A percentile compares a stretch with the other conserved stretches of the same genome.
These are phyloP conservation scores for Cetoscarus ocellatus DNA, from an alignment of 2,797 vertebrate genomes.

Conservation along the genomic window DNA sequence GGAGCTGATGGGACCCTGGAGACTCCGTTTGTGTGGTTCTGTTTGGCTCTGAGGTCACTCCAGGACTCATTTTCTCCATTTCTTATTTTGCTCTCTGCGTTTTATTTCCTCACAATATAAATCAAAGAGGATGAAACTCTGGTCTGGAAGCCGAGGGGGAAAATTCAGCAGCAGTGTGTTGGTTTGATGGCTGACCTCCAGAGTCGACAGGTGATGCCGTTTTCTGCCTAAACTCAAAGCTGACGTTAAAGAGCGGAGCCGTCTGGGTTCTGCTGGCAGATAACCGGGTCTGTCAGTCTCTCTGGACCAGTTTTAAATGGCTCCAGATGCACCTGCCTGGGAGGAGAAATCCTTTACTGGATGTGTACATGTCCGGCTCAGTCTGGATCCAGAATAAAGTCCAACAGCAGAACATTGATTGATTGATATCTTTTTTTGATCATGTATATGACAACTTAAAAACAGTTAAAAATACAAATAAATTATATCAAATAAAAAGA, in stretches of 20 bases:
- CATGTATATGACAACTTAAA: no score
- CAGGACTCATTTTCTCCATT: conserved; percentile 59
- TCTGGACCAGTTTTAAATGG: conserved; percentile 23
- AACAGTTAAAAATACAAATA: no score
- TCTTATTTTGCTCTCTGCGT: conserved; percentile 33
- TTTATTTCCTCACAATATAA: conserved; percentile 52
- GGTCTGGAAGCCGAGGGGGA: conserved; percentile 36
- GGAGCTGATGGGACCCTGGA: conserved; percentile 40
- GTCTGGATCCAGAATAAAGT: neutral
- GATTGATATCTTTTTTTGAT: neutral
- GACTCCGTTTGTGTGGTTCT: conserved; percentile 38
- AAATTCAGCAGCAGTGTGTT: conserved; percentile 40
- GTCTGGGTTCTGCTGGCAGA: conserved; percentile 37
- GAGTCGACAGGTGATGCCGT: conserved; percentile 35
- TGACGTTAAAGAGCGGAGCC: neutral
- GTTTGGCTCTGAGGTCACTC: conserved; percentile 55
- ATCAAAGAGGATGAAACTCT: conserved; percentile 49
- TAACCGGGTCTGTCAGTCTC: conserved; percentile 32
- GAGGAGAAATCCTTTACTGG: neutral
- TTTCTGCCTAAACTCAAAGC: conserved; percentile 5
- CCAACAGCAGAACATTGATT: neutral
- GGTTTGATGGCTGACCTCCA: conserved; percentile 18
- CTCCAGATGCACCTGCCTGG: conserved; percentile 32
- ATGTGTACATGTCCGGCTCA: neutral
- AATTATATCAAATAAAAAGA: no score